Conservation (phyloP, 2,888 invertebrate genomes). For the Melieria omissa region DNA sequence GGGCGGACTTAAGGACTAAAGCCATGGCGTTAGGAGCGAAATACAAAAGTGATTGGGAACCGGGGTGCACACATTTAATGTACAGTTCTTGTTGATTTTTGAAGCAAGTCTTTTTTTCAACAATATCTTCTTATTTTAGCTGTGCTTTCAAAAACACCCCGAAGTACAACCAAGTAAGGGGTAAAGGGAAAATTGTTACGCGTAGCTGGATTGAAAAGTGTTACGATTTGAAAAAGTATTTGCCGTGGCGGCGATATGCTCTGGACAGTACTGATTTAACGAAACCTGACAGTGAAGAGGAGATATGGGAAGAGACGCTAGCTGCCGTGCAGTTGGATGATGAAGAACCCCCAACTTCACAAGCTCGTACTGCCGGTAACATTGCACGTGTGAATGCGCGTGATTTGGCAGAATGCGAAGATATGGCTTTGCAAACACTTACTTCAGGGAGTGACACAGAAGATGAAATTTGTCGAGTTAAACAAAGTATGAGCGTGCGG, state of each 20-base stretch:
- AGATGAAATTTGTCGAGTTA: slow-evolving; percentile 60
- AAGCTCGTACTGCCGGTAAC: slow-evolving; percentile 18
- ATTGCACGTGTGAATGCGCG: slow-evolving; percentile 5
- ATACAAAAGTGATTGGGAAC: slow-evolving; percentile 81
- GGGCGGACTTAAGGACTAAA: slow-evolving; percentile 74
- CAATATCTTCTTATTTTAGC: slow-evolving; percentile 67
- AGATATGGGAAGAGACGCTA: slow-evolving; percentile 55
- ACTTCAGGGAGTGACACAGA: slow-evolving; percentile 62
- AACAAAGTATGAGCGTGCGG: slow-evolving; percentile 43
- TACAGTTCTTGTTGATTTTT: slow-evolving; percentile 65
- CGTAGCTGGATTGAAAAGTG: slow-evolving; percentile 82
- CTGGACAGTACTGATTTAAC: slow-evolving; percentile 53
- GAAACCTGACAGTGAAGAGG: slow-evolving; percentile 63
- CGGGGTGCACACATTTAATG: slow-evolving; percentile 85
- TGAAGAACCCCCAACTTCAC: slow-evolving; percentile 5
- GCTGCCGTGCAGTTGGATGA: slow-evolving; percentile 39
- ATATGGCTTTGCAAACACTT: slow-evolving; percentile 3
- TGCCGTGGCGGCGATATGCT: slow-evolving; percentile 65
- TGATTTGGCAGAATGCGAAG: not conserved
- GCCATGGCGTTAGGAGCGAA: slow-evolving; percentile 83
- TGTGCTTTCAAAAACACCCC: slow-evolving; percentile 92
- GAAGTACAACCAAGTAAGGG: slow-evolving; percentile 80
- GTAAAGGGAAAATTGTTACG: slow-evolving; percentile 73
- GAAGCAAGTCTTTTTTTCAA: too few relatives aligned
- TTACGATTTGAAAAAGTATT: slow-evolving; percentile 69